phyloP scores from a whole-genome alignment of 2,888 invertebrate genomes.

The Hesperia comma region DNA sequence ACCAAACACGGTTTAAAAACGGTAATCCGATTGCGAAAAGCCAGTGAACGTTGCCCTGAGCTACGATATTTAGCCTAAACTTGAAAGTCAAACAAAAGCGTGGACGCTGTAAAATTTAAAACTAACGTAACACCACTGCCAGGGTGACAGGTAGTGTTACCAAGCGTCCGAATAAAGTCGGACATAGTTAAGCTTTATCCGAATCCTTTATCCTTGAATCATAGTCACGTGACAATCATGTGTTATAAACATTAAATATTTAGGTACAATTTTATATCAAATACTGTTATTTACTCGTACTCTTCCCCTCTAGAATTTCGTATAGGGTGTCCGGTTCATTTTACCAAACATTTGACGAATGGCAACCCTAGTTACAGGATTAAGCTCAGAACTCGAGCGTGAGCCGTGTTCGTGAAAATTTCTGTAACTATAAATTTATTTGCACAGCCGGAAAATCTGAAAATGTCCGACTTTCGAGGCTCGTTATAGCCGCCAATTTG shows the following conservation, averaged over 20 bases:
- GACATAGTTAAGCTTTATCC: too few species aligned
- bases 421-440: conserved; percentile 30
- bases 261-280: too few species aligned
- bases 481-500: conserved; percentile 29
- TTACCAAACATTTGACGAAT: too few species aligned
- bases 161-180: too few species aligned
- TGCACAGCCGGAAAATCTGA: conserved; percentile 32
- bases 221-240: too few species aligned
- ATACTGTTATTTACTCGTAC: too few species aligned
- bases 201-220: too few species aligned
- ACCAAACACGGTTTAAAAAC: neutral
- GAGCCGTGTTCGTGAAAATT: conserved; percentile 21
- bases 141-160: too few species aligned
- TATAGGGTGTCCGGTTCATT: too few species aligned
- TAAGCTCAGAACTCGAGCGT: conserved; percentile 11
- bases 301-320: too few species aligned
- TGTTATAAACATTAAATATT: too few species aligned
- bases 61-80: conserved; percentile 12
- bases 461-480: conserved; percentile 24
- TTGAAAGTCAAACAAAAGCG: conserved; percentile 6
- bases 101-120: conserved; percentile 13
- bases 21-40: neutral
- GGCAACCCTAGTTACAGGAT: too few species aligned
- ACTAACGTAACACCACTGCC: conserved; percentile 22
- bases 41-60: neutral